Base-by-base conservation (phyloP, 2,888 invertebrate species). In the Ophion slaviceki region DNA sequence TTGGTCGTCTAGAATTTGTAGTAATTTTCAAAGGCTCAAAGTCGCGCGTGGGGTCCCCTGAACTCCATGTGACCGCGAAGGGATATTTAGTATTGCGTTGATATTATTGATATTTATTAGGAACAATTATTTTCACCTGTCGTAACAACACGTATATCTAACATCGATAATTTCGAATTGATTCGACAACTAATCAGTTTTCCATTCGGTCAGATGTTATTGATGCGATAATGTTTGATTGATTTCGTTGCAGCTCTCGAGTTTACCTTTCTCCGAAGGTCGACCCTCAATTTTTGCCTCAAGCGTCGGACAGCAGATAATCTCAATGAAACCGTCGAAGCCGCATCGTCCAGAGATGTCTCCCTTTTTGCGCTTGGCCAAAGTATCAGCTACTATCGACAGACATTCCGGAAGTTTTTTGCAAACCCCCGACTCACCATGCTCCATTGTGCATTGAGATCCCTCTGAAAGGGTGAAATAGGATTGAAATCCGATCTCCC, bases 231-330 rank as follows among this genome's bases (percentile, higher is more conserved):
- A 32, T 32, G 32, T 32, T 4, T 32, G 32, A 32, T 10, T 57
- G 17, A 36, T 59, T 72, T 11, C 6, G 3, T 36, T 36, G 71
- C n/a, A 32, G n/a, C 10, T 2, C 20, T 57, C n/a, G 32, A 47
- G 36, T 61, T 20, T 90, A 91, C 92, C 92, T 82, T 85, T 72
- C 11, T 92, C 92, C 24, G 92, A 90, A 1, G 90, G 87, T 64
- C 92, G 90, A 11, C 88, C 79, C 47, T 89, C 89, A 57, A 88
- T 71, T 85, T 89, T 91, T 70, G 84, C 83, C 2, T 87, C 66
- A 17, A 89, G 64, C 20, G 88, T 74, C 1, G 95, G 95, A 88
- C 95, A 95, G 88, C 95, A 95, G n/a, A 95, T 94, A 45, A 95
- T 91, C 92, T 95, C 95, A 32, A 88, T 88, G 2, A 84, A 24